A percentile compares a stretch with the other conserved stretches of the same genome.
Conservation (phyloP, 2,797 vertebrate genomes). For the Sebastes iracundus region DNA sequence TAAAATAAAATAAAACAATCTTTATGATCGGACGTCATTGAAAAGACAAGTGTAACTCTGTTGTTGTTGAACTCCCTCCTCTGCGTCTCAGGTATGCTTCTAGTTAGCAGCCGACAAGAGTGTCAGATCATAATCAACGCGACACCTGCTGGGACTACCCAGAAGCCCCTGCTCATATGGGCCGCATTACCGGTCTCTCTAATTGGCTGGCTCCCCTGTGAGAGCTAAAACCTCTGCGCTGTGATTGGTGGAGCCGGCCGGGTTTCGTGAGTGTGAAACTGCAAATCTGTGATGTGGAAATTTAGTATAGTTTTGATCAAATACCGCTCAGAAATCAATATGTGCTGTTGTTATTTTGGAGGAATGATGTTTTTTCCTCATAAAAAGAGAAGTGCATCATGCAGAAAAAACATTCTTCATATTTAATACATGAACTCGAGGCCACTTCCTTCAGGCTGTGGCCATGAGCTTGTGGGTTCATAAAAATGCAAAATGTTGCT, state of each 20-base stretch:
- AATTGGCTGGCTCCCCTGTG: constrained; percentile 63
- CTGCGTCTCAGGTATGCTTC: constrained; percentile 53
- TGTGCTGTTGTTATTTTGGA: constrained; percentile 5
- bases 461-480: constrained; percentile 46
- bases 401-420: constrained; percentile 28
- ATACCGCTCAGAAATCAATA: background rate
- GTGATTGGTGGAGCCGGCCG: constrained; percentile 44
- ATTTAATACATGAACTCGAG: constrained; percentile 41
- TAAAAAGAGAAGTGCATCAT: constrained; percentile 15
- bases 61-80: constrained; percentile 5
- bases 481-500: constrained; percentile 63
- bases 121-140: constrained; percentile 79
- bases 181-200: constrained; percentile 68
- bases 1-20: background rate
- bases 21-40: background rate
- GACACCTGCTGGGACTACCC: constrained; percentile 80
- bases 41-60: constrained; percentile 7
- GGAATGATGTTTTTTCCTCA: background rate
- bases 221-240: constrained; percentile 28
- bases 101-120: constrained; percentile 63
- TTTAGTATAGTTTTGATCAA: background rate
- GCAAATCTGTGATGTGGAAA: constrained; percentile 37
- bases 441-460: constrained; percentile 17
- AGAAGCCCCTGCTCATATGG: constrained; percentile 76
- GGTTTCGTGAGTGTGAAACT: constrained; percentile 37